Conservation (phyloP, 2,113 vertebrate species). For the Microcebus griseorufus region DNA sequence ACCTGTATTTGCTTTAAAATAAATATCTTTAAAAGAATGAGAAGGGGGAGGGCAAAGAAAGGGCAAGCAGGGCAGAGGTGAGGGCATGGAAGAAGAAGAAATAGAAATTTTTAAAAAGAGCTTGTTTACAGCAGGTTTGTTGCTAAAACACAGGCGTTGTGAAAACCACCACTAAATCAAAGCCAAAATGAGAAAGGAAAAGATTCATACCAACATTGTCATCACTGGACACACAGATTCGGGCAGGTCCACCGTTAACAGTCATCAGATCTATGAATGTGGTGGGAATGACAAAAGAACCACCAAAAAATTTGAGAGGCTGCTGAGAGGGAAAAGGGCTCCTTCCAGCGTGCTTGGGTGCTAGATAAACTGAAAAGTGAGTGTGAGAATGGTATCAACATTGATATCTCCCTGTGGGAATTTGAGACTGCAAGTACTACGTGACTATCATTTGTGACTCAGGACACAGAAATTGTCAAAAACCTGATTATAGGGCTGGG, state of each 20-base stretch:
- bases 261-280: not conserved
- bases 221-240: not conserved
- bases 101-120: not conserved
- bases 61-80: accelerated
- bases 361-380: not conserved
- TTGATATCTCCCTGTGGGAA: not conserved
- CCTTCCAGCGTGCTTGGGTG: not conserved
- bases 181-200: not conserved
- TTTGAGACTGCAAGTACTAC: not conserved
- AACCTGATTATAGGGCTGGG: not conserved
- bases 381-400: not conserved
- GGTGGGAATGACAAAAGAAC: not conserved
- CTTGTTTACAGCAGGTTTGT: not conserved
- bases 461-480: not conserved
- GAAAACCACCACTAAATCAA: not conserved
- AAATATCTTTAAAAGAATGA: not conserved
- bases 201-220: not conserved
- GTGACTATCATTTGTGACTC: too few species aligned
- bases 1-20: not conserved
- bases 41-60: accelerated
- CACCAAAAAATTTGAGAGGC: not conserved
- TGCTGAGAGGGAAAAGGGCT: not conserved
- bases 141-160: not conserved
- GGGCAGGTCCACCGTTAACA: too few species aligned
- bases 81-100: not conserved